Evolutionary conservation across 2,797 vertebrate genomes (phyloP).

Genomic region (Gymnoscopelus microlampas): DNA sequence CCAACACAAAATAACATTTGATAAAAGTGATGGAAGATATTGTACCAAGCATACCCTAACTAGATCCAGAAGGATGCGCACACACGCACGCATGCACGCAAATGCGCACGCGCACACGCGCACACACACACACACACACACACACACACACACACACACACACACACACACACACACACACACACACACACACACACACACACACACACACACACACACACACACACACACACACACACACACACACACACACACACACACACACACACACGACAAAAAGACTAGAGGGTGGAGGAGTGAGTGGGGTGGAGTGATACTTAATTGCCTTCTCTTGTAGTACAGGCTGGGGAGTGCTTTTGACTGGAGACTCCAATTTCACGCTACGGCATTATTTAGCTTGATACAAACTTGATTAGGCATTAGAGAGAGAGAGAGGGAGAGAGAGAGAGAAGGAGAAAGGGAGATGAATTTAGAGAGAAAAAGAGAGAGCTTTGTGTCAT

Average conservation of each 20-base stretch:
- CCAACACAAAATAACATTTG: background rate
- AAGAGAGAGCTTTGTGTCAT: slow-evolving; percentile 72
- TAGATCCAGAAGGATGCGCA: background rate
- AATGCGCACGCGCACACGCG: too few species aligned
- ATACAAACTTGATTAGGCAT: slow-evolving; percentile 84
- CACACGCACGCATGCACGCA: too few species aligned
- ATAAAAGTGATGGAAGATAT: too few species aligned
- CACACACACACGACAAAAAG: slow-evolving; percentile 18
- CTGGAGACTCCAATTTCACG: slow-evolving; percentile 82
- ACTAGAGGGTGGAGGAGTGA: slow-evolving; percentile 26
- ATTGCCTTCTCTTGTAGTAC: slow-evolving; percentile 83
- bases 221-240: background rate
- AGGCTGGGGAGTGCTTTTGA: slow-evolving; percentile 79
- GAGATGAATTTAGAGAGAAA: slow-evolving; percentile 34
- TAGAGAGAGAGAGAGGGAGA: slow-evolving; percentile 54
- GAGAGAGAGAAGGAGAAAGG: slow-evolving; percentile 26
- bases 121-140: background rate
- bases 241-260: slow-evolving; percentile 1
- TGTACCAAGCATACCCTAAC: background rate
- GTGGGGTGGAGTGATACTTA: slow-evolving; percentile 57
- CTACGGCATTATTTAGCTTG: slow-evolving; percentile 83
- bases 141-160: slow-evolving; percentile 1
- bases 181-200: too few species aligned
- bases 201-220: background rate
- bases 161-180: slow-evolving; percentile 22